Conservation (phyloP, 2,888 invertebrate species). For the Germaria angustata region DNA sequence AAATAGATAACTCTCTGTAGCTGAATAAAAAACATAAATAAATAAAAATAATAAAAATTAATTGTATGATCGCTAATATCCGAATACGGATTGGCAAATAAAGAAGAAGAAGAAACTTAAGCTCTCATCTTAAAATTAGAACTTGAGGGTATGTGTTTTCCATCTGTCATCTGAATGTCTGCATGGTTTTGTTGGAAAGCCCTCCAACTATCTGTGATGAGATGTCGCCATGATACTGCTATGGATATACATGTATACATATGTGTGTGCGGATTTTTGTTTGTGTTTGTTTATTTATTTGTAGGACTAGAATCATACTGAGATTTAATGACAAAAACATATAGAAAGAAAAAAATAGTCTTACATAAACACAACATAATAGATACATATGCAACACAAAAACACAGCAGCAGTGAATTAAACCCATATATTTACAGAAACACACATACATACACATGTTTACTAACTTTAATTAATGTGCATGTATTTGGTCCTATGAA, state of each 20-base stretch:
- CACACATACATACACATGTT: too few relatives aligned
- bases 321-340: slow-evolving; percentile 5
- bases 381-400: background rate
- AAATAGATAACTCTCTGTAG: too few relatives aligned
- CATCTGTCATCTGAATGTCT: background rate
- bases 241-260: too few relatives aligned
- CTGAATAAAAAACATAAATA: too few relatives aligned
- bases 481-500: background rate
- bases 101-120: too few relatives aligned
- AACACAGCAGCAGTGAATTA: background rate
- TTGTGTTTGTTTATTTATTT: background rate
- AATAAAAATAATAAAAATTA: too few relatives aligned
- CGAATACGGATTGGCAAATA: too few relatives aligned
- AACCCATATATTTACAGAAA: background rate
- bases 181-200: background rate
- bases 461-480: background rate
- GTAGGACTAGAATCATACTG: background rate
- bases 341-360: background rate
- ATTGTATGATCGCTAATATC: too few relatives aligned
- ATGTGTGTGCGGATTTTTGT: background rate
- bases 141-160: too few relatives aligned
- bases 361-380: background rate
- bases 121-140: too few relatives aligned
- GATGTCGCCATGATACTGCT: background rate
- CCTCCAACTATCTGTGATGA: background rate